Evolutionary conservation across 2,113 vertebrate genomes (phyloP).

Genomic region (Myxocyprinus asiaticus): DNA sequence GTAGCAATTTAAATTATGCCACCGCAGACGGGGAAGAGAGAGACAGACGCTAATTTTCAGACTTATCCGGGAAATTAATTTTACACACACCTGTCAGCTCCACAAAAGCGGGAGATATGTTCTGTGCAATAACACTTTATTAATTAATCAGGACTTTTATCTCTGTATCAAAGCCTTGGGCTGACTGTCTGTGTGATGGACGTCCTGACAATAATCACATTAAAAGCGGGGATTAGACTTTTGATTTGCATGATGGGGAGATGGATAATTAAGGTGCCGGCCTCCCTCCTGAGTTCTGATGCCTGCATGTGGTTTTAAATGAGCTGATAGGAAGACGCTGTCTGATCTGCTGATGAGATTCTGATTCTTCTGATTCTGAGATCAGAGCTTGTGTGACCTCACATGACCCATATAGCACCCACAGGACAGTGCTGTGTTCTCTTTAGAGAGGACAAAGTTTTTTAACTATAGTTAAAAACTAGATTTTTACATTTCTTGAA

Average conservation of each 20-base stretch:
- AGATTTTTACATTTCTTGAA: too few relatives aligned
- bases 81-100: slow-evolving; percentile 69
- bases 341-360: slow-evolving; percentile 32
- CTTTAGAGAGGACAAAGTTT: background rate
- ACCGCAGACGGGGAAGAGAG: slow-evolving; percentile 64
- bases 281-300: slow-evolving; percentile 44
- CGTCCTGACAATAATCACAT: slow-evolving; percentile 68
- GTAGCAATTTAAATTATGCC: slow-evolving; percentile 80
- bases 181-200: slow-evolving; percentile 49
- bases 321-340: background rate
- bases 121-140: slow-evolving; percentile 66
- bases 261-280: slow-evolving; percentile 59
- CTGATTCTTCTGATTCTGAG: too few relatives aligned
- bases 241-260: slow-evolving; percentile 55
- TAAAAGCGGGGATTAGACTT: slow-evolving; percentile 65
- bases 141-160: slow-evolving; percentile 80
- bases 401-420: background rate
- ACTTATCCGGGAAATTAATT: slow-evolving; percentile 80
- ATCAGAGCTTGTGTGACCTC: slow-evolving; percentile 7
- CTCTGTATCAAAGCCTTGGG: slow-evolving; percentile 51
- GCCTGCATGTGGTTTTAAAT: slow-evolving; percentile 51
- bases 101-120: slow-evolving; percentile 64
- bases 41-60: slow-evolving; percentile 73
- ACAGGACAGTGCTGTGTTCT: background rate
- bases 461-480: too few relatives aligned